A percentile compares a stretch with the other conserved stretches of the same genome.
These are phyloP conservation scores for Fragum fragum DNA, from an alignment of 2,888 invertebrate species.

Conservation along the genomic window DNA sequence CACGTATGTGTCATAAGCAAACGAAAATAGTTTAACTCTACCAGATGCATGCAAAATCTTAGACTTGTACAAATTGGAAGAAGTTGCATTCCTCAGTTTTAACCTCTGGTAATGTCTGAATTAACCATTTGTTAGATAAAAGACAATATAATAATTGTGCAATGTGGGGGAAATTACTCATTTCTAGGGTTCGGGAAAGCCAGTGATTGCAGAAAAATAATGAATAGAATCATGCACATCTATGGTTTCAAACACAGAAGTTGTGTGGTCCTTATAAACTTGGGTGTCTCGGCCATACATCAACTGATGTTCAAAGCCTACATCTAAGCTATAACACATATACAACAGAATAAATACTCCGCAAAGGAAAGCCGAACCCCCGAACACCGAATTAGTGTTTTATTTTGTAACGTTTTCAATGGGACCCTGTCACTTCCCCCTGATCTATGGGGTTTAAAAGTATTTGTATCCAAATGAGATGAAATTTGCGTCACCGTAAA, in stretches of 20 bases:
- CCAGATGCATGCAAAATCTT: too few relatives aligned
- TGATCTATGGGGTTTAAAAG: slow-evolving; percentile 24
- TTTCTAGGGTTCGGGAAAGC: too few relatives aligned
- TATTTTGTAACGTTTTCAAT: slow-evolving; percentile 25
- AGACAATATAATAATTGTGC: too few relatives aligned
- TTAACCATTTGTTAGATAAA: too few relatives aligned
- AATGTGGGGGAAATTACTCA: too few relatives aligned
- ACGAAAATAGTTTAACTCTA: too few relatives aligned
- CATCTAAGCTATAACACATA: slow-evolving; percentile 12
- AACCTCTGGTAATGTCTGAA: too few relatives aligned
- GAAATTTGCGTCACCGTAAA: slow-evolving; percentile 32
- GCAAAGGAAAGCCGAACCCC: slow-evolving; percentile 19
- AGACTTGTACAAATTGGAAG: too few relatives aligned
- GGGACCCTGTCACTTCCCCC: slow-evolving; percentile 22
- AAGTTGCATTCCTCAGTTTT: too few relatives aligned
- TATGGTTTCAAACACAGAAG: background rate
- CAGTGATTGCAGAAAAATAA: too few relatives aligned
- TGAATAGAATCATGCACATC: too few relatives aligned
- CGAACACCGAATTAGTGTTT: slow-evolving; percentile 32
- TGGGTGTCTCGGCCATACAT: slow-evolving; percentile 29
- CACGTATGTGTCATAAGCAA: too few relatives aligned
- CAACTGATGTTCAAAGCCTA: slow-evolving; percentile 8
- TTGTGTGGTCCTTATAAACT: slow-evolving; percentile 22
- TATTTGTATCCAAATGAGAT: slow-evolving; percentile 30
- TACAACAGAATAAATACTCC: slow-evolving; percentile 15